Conservation (phyloP, 2,113 vertebrate genomes). For the Tricholaema leucomelas region DNA sequence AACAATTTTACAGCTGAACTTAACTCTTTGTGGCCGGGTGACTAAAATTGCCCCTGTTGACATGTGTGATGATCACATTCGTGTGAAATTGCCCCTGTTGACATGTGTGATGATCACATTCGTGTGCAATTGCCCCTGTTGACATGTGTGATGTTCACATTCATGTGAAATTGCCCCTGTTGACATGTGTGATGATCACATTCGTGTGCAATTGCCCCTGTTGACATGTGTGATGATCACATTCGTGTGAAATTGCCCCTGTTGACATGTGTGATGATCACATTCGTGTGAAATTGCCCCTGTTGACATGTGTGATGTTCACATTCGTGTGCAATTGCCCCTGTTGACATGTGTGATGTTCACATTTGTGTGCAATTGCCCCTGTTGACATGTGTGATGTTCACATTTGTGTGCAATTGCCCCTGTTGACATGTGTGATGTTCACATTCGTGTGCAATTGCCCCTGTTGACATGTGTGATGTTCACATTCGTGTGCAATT, state of each 20-base stretch:
- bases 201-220: no score
- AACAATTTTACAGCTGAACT: no score
- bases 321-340: no score
- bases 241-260: neutral
- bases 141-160: neutral
- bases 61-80: fast-evolving
- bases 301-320: fast-evolving
- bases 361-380: no score
- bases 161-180: no score
- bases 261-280: no score
- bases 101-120: neutral
- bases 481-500: no score
- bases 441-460: no score
- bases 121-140: no score
- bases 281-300: neutral
- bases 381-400: fast-evolving
- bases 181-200: neutral
- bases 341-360: fast-evolving
- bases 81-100: no score
- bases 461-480: fast-evolving
- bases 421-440: fast-evolving
- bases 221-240: no score
- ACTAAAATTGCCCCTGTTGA: neutral
- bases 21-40: neutral
- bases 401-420: no score